These are phyloP conservation scores for Eupithecia tripunctaria DNA, from an alignment of 2,888 invertebrate species.

Conservation along the genomic window DNA sequence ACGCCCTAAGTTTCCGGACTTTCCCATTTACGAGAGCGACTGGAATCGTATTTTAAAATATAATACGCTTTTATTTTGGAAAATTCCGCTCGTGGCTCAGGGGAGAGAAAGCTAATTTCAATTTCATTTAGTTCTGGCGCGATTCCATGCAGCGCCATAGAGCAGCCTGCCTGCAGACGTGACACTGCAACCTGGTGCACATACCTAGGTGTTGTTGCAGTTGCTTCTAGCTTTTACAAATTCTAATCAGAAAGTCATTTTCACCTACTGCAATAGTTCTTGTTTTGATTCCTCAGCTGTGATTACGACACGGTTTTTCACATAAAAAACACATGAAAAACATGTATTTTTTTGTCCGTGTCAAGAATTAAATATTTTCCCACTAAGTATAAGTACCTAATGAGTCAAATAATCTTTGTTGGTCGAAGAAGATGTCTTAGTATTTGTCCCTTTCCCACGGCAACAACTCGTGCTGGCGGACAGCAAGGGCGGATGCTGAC, in stretches of 20 bases:
- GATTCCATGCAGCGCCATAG: conserved; percentile 79
- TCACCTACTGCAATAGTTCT: background rate
- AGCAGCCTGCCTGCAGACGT: conserved; percentile 44
- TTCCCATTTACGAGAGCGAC: conserved; percentile 66
- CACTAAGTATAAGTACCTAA: too few species aligned
- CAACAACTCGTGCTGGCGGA: too few species aligned
- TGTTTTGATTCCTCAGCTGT: background rate
- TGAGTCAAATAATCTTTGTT: too few species aligned
- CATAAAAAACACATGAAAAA: too few species aligned
- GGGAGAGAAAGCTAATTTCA: conserved; percentile 84
- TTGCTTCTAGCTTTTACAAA: background rate
- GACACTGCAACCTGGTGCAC: background rate
- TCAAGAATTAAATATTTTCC: background rate
- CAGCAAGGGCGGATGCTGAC: too few species aligned
- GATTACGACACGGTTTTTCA: background rate
- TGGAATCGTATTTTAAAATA: conserved; percentile 81
- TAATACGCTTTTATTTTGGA: conserved; percentile 83
- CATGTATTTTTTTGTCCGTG: background rate
- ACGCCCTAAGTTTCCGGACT: conserved; percentile 55
- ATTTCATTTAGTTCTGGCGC: conserved; percentile 85
- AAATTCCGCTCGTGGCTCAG: conserved; percentile 79
- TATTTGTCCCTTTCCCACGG: too few species aligned
- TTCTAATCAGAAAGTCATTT: background rate
- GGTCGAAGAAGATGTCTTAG: too few species aligned
- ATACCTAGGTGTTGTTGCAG: background rate